Evolutionary conservation across 92 coral and sea anemone species (phyloP).

Genomic region (Heliopora coerulea): DNA sequence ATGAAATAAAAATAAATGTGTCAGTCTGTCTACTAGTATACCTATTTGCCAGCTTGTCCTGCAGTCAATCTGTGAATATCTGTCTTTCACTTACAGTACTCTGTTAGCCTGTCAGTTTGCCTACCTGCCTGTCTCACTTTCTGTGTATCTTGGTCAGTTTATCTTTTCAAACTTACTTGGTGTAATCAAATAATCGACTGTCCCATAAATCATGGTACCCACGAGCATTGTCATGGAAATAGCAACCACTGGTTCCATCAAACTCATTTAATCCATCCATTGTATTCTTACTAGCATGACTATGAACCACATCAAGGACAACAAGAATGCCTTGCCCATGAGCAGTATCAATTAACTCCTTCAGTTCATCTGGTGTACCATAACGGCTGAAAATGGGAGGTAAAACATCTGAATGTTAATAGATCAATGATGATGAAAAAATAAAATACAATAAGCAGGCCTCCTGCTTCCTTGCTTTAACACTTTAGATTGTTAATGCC

Average conservation of each 20-base stretch:
- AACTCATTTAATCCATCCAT: conserved; percentile 96
- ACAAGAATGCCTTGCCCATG: conserved; percentile 86
- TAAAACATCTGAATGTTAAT: background rate
- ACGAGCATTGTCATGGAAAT: conserved; percentile 72
- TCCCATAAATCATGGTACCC: conserved; percentile 91
- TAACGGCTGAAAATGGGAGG: conserved; percentile 64
- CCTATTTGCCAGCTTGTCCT: too few relatives aligned
- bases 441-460: too few relatives aligned
- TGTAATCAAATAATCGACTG: conserved; percentile 88
- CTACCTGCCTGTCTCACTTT: too few relatives aligned
- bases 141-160: too few relatives aligned
- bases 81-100: too few relatives aligned
- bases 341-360: conserved; percentile 85
- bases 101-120: too few relatives aligned
- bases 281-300: conserved; percentile 94
- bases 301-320: conserved; percentile 88
- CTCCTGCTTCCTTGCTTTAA: too few relatives aligned
- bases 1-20: too few relatives aligned
- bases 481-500: too few relatives aligned
- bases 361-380: conserved; percentile 96
- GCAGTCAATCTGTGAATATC: too few relatives aligned
- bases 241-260: conserved; percentile 90
- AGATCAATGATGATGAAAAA: background rate
- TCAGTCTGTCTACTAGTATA: too few relatives aligned
- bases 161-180: conserved; percentile 63